Evolutionary conservation across 2,888 invertebrate genomes (phyloP).

Genomic region (Agrenia bidenticulata): DNA sequence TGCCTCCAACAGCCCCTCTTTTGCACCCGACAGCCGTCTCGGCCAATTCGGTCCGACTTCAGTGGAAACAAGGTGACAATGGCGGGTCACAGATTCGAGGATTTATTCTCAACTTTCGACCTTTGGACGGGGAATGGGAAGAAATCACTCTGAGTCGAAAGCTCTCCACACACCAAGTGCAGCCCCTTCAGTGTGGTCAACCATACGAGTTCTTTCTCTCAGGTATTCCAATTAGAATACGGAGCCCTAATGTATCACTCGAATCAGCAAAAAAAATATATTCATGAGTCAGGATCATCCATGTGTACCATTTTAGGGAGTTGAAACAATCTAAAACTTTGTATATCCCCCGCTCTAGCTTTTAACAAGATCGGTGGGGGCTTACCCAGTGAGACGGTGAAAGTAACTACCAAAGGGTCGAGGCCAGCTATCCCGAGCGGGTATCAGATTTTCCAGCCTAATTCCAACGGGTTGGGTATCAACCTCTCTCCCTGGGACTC

Average conservation of each 20-base stretch:
- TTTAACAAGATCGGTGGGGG: slow-evolving; percentile 58
- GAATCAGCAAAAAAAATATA: too few relatives aligned
- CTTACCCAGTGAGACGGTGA: slow-evolving; percentile 58
- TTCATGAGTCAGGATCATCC: too few relatives aligned
- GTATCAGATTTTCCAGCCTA: slow-evolving; percentile 66
- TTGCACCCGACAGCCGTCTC: slow-evolving; percentile 60
- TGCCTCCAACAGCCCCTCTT: slow-evolving; percentile 60
- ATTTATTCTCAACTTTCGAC: slow-evolving; percentile 61
- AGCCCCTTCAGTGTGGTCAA: slow-evolving; percentile 59
- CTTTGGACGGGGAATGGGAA: slow-evolving; percentile 63
- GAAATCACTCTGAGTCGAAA: slow-evolving; percentile 61
- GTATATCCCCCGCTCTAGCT: slow-evolving; percentile 21
- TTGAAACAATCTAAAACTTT: too few relatives aligned
- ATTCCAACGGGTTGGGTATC: slow-evolving; percentile 68
- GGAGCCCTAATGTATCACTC: too few relatives aligned
- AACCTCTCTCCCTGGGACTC: slow-evolving; percentile 72
- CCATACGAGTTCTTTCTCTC: slow-evolving; percentile 58
- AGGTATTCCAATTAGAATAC: slow-evolving; percentile 50
- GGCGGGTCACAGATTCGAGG: slow-evolving; percentile 62
- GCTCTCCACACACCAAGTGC: slow-evolving; percentile 57
- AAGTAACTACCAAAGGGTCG: slow-evolving; percentile 66
- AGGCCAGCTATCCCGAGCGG: slow-evolving; percentile 63
- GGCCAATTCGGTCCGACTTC: slow-evolving; percentile 61
- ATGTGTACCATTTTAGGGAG: too few relatives aligned
- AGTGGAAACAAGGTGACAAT: slow-evolving; percentile 62